phyloP scores from a whole-genome alignment of 2,888 invertebrate species.

The Galeopsomyia nigrocyanea region DNA sequence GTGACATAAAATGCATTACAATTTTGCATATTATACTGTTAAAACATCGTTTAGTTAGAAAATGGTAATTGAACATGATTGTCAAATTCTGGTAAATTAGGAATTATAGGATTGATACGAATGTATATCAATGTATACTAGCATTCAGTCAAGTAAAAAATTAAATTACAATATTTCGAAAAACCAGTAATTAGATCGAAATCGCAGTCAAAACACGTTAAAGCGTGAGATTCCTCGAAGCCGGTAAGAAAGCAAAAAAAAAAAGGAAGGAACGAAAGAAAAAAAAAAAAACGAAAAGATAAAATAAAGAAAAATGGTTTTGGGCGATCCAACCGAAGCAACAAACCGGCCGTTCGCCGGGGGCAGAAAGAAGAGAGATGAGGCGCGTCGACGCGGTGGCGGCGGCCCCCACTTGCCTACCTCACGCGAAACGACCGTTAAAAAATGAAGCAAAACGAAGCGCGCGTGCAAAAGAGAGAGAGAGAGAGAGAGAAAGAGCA shows the following conservation, averaged over 20 bases:
- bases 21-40: too few species aligned
- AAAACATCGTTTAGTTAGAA: too few species aligned
- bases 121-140: too few species aligned
- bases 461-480: not conserved
- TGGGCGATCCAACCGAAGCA: slow-evolving; percentile 9
- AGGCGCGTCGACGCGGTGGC: slow-evolving; percentile 6
- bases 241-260: slow-evolving; percentile 2
- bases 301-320: slow-evolving; percentile 3
- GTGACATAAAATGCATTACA: too few species aligned
- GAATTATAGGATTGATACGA: too few species aligned
- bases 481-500: too few species aligned
- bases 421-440: slow-evolving; percentile 45
- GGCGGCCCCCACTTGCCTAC: slow-evolving; percentile 26
- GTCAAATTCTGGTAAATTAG: too few species aligned
- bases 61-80: too few species aligned
- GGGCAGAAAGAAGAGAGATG: slow-evolving; percentile 14
- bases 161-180: not conserved
- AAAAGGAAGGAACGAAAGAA: not conserved
- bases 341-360: slow-evolving; percentile 27
- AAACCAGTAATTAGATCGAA: slow-evolving; percentile 9
- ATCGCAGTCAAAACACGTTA: slow-evolving; percentile 17
- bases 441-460: slow-evolving; percentile 43
- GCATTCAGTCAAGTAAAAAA: too few species aligned
- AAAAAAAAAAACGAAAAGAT: not conserved
- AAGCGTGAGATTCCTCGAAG: slow-evolving; percentile 11